A percentile compares a stretch with the other conserved stretches of the same genome.
Evolutionary conservation across 2,888 invertebrate genomes (phyloP).

Genomic region (Conomelus anceps): DNA sequence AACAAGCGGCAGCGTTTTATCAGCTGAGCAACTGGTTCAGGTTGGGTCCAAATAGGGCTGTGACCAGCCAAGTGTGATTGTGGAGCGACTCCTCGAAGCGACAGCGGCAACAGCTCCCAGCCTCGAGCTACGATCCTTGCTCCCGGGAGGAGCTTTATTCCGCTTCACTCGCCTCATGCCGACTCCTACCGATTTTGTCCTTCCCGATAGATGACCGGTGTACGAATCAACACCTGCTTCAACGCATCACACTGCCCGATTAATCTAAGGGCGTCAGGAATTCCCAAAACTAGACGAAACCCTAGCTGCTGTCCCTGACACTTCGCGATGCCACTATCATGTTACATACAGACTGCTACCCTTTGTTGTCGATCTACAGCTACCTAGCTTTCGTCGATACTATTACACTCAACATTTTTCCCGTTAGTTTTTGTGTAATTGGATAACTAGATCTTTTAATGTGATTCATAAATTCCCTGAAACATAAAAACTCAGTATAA

Average conservation of each 20-base stretch:
- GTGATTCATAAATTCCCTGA: too few relatives aligned
- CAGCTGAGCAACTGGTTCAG: not conserved
- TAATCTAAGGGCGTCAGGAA: not conserved
- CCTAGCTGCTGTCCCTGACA: not conserved
- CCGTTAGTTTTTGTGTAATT: not conserved
- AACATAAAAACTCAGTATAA: too few relatives aligned
- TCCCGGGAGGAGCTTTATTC: not conserved
- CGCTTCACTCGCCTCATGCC: not conserved
- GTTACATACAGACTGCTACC: not conserved
- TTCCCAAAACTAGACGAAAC: not conserved
- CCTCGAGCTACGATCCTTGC: too few relatives aligned
- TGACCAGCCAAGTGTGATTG: not conserved
- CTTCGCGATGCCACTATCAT: not conserved
- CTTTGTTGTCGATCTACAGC: not conserved
- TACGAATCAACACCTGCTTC: not conserved
- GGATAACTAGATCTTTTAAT: not conserved
- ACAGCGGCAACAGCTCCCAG: not conserved
- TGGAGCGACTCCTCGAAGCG: not conserved
- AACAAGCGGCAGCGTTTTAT: not conserved
- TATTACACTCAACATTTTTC: not conserved
- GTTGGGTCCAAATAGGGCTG: too few relatives aligned
- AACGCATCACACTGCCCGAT: not conserved
- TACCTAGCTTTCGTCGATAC: not conserved
- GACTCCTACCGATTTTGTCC: too few relatives aligned
- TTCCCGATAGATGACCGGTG: not conserved